These are phyloP conservation scores for Busseola fusca DNA, from an alignment of 2,888 invertebrate species.

Conservation along the genomic window DNA sequence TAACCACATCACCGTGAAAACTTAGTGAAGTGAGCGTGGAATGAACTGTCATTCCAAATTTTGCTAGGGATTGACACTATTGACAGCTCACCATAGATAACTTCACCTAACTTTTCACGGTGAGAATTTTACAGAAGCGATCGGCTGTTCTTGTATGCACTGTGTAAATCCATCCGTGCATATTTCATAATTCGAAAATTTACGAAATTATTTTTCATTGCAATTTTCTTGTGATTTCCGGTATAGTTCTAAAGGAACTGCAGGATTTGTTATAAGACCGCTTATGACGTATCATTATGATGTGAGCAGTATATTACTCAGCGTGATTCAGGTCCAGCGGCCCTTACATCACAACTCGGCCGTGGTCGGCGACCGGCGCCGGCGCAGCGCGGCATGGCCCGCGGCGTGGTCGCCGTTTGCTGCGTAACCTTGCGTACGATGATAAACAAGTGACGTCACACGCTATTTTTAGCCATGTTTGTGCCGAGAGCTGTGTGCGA, in stretches of 20 bases:
- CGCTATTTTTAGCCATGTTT: constrained; percentile 82
- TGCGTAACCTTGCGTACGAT: constrained; percentile 87
- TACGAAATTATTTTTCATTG: background rate
- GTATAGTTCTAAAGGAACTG: background rate
- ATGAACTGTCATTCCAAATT: too few species aligned
- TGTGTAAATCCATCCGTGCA: background rate
- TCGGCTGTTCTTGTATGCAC: background rate
- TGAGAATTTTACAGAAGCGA: too few species aligned
- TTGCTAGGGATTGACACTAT: too few species aligned
- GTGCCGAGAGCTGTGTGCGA: constrained; percentile 73
- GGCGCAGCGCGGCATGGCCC: constrained; percentile 64
- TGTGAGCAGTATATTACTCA: background rate
- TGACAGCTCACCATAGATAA: too few species aligned
- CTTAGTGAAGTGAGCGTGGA: too few species aligned
- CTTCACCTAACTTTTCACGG: too few species aligned
- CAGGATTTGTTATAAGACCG: background rate
- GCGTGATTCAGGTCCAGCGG: constrained; percentile 13
- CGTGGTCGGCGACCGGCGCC: constrained; percentile 30
- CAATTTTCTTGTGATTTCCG: background rate
- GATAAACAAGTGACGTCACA: constrained; percentile 88
- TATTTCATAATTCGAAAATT: constrained; percentile 8
- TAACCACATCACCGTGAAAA: too few species aligned
- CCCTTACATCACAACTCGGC: constrained; percentile 42
- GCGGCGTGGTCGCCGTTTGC: constrained; percentile 69
- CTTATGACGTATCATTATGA: background rate